A percentile compares a stretch with the other conserved stretches of the same genome.
These are phyloP conservation scores for Erithacus rubecula DNA, from an alignment of 2,797 vertebrate genomes.

Conservation along the genomic window DNA sequence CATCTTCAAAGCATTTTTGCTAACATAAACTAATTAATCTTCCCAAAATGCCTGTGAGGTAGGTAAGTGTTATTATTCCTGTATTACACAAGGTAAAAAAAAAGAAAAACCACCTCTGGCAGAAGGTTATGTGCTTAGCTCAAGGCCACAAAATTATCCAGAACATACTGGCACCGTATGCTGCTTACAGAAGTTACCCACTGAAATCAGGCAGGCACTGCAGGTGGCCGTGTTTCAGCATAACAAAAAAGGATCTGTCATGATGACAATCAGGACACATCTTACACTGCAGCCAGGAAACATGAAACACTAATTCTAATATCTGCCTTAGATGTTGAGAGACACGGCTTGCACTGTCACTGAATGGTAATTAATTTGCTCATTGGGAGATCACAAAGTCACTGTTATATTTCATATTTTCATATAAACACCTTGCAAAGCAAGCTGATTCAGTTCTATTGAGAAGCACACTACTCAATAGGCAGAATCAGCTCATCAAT, in stretches of 20 bases:
- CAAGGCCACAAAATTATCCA: conserved; percentile 45
- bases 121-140: conserved; percentile 31
- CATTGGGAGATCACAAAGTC: conserved; percentile 22
- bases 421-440: conserved; percentile 44
- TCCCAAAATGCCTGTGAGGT: conserved; percentile 3
- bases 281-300: neutral
- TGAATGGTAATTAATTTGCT: conserved; percentile 52
- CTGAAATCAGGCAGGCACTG: neutral
- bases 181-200: neutral
- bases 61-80: conserved; percentile 18
- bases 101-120: neutral
- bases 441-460: neutral
- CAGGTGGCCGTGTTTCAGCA: neutral
- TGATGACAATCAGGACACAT: neutral
- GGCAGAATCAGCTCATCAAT: conserved; percentile 11
- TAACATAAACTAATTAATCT: conserved; percentile 65
- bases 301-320: conserved; percentile 3
- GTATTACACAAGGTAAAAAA: neutral
- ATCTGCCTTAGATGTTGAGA: conserved; percentile 5
- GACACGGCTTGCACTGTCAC: neutral
- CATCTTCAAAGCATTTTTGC: conserved; percentile 65
- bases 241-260: conserved; percentile 38
- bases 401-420: neutral
- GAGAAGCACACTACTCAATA: neutral
- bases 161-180: neutral